Conservation (phyloP, 2,888 invertebrate species). For the Hybos culiciformis region DNA sequence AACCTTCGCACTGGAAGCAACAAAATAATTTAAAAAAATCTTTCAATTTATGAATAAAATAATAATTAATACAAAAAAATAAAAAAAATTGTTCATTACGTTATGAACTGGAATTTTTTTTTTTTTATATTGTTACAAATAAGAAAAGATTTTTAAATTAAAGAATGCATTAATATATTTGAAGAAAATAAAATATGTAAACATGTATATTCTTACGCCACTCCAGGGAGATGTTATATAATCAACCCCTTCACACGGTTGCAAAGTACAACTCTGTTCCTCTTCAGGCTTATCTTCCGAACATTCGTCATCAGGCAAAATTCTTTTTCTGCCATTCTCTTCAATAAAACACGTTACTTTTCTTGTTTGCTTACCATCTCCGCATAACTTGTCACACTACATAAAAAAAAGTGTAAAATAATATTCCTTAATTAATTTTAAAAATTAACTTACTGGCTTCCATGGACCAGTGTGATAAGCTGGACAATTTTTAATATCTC, state of each 20-base stretch:
- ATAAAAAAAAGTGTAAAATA: constrained; percentile 1
- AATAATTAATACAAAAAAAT: not conserved
- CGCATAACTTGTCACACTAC: constrained; percentile 83
- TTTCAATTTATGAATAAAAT: too few relatives aligned
- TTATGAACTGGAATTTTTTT: too few relatives aligned
- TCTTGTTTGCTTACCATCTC: constrained; percentile 69
- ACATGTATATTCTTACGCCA: constrained; percentile 46
- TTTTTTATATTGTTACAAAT: too few relatives aligned
- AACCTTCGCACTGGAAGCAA: constrained; percentile 75
- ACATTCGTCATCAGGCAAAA: constrained; percentile 52
- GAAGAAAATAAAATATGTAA: constrained; percentile 7
- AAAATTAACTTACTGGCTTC: constrained; percentile 56
- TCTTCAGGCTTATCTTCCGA: constrained; percentile 53
- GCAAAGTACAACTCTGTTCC: constrained; percentile 55
- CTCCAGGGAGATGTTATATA: constrained; percentile 82
- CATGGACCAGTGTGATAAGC: constrained; percentile 80
- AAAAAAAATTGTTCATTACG: too few relatives aligned
- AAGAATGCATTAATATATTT: too few relatives aligned
- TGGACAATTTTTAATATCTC: constrained; percentile 59
- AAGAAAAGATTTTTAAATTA: too few relatives aligned
- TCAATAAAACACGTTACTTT: constrained; percentile 67
- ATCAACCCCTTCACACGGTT: constrained; percentile 83
- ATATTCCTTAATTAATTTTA: not conserved
- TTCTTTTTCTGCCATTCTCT: constrained; percentile 46
- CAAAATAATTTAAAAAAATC: too few relatives aligned